Base-by-base conservation (phyloP, 2,797 vertebrate species). In the Ataeniobius toweri region DNA sequence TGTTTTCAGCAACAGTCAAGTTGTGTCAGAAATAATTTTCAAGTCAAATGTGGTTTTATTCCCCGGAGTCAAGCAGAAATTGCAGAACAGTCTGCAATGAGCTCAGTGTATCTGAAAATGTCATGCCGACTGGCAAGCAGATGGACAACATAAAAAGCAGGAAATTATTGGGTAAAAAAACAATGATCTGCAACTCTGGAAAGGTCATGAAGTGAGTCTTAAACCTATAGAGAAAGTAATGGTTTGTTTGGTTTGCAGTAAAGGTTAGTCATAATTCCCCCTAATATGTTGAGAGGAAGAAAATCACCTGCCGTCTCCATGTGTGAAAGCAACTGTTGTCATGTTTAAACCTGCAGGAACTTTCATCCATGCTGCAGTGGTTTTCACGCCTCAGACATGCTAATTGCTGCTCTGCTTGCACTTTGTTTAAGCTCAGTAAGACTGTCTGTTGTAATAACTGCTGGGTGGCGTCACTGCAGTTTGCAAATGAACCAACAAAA, bases 151-250 rank as follows among this genome's bases (percentile, higher is more conserved):
- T 24, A 26, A 78, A 85, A 75, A 71, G 58, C 4, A 58, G 46
- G 31, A 69, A 56, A 80, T 78, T 3, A 76, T 79, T 74, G 31
- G 2, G 3, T 20, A 44, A 0, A 6, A 69, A 72, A 69, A 36
- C 18, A 67, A 78, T n/a, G 18, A 73, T 58, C 5, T 50, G 53
- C 22, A 36, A 20, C 26, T 68, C 13, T 65, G 81, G 81, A 89
- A 92, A 91, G 89, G 89, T 89, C 86, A 85, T 24, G 18, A 63
- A n/a, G 44, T 41, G 28, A 74, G n/a, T 41, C 71, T 14, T 24
- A 76, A 65, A 70, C 46, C 10, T 48, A 36, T 24, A 48, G 0
- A 73, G 71, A 71, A 8, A 16, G 10, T 6, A 10, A 5, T 26
- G 36, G 50, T 58, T 70, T 71, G 24, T 78, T 72, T 50, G 18